Base-by-base conservation (phyloP, 2,888 invertebrate genomes). In the Marasmarcha lunaedactyla region DNA sequence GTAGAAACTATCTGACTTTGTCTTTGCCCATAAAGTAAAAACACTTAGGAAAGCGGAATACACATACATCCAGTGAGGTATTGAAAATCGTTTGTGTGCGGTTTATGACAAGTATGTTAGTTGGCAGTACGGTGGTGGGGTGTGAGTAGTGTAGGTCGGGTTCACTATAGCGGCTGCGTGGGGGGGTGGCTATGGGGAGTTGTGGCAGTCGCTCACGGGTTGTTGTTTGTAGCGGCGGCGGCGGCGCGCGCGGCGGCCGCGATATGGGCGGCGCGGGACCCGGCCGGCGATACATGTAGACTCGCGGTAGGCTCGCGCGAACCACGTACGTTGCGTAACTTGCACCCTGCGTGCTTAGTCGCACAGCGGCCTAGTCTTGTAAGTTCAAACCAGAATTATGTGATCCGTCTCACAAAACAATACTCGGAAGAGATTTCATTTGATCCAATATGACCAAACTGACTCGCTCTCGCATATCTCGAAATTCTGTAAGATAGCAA, bases 181-280 rank as follows among this genome's bases (percentile, higher is more conserved):
- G 1, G 33, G 13, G 14, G 27, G 25, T 15, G 33, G 36, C 41
- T 46, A 14, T 13, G 13, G 42, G 40, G 42, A n/a, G n/a, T n/a
- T n/a, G n/a, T n/a, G n/a, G n/a, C n/a, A n/a, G n/a, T n/a, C n/a
- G n/a, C n/a, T n/a, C n/a, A n/a, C 45, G 50, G 39, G 43, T 45
- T 50, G 47, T 59, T 55, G 50, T 62, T 49, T 50, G 59, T 69
- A 66, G 70, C 62, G 68, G 59, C 65, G 76, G 76, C 55, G 72
- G 64, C 56, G 61, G 59, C 52, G 63, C 65, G 59, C 58, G 59
- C 55, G 68, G 68, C 61, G 71, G 60, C 49, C 49, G 60, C 40
- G 63, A 63, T 49, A 49, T 55, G 47, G 50, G 55, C 48, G 73
- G 69, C 58, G 57, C 70, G 65, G 74, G 68, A 52, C 65, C 76